phyloP scores from a whole-genome alignment of 2,113 vertebrate species.

The Archocentrus centrarchus region DNA sequence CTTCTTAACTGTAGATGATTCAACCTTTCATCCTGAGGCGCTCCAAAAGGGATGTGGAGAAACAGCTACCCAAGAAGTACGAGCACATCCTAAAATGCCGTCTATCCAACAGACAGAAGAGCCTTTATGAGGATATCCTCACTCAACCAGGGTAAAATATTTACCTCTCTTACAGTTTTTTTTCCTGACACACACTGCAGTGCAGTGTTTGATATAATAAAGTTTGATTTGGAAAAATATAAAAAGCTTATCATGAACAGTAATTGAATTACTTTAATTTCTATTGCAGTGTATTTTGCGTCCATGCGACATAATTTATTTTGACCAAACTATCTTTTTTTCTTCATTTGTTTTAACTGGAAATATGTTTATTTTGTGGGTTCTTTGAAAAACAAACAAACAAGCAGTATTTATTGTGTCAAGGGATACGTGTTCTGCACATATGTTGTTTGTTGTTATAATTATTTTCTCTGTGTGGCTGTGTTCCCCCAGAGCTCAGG shows the following conservation, averaged over 20 bases:
- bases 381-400: neutral
- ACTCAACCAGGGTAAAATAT: conserved; percentile 85
- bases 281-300: neutral
- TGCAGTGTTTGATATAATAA: neutral
- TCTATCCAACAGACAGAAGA: conserved; percentile 90
- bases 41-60: conserved; percentile 93
- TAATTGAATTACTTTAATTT: neutral
- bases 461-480: conserved; percentile 1
- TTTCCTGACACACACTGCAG: neutral
- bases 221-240: neutral
- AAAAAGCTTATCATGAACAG: neutral
- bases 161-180: neutral
- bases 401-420: neutral
- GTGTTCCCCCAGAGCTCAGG: conserved; percentile 83
- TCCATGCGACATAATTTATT: neutral
- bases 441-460: neutral
- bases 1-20: conserved; percentile 84
- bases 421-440: neutral
- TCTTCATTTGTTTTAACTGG: neutral
- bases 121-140: conserved; percentile 92
- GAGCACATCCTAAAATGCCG: conserved; percentile 93
- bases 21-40: conserved; percentile 93
- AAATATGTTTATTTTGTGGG: neutral
- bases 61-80: conserved; percentile 92
- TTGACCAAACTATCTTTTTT: neutral